These are phyloP conservation scores for Sphaeridia pumilis DNA, from an alignment of 2,888 invertebrate species.

Conservation along the genomic window DNA sequence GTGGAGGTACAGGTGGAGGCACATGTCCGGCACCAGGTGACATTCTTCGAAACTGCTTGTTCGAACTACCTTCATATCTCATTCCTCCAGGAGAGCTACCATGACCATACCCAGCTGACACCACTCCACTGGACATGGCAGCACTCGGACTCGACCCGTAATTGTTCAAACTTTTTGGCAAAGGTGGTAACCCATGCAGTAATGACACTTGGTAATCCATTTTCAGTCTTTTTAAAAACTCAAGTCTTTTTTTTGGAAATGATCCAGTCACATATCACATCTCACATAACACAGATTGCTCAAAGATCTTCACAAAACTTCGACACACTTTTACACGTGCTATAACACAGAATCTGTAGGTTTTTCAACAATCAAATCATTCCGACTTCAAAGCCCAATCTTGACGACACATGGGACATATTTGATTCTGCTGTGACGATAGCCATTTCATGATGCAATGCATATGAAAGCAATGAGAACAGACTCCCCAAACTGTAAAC, in stretches of 20 bases:
- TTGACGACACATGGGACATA: conserved; percentile 92
- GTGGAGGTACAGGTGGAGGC: conserved; percentile 33
- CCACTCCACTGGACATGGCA: background rate
- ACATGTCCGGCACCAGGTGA: conserved; percentile 14
- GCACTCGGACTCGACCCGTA: too few species aligned
- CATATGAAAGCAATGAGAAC: conserved; percentile 98
- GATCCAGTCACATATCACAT: too few species aligned
- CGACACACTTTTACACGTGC: too few species aligned
- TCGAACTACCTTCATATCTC: conserved; percentile 5
- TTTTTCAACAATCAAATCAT: too few species aligned
- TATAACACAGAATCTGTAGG: too few species aligned
- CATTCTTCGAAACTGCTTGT: conserved; percentile 15
- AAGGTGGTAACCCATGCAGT: conserved; percentile 34
- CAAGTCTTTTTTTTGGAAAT: too few species aligned
- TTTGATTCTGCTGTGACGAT: conserved; percentile 62
- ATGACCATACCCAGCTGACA: conserved; percentile 3
- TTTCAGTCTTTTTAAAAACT: too few species aligned
- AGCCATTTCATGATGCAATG: conserved; percentile 99
- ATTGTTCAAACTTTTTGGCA: conserved; percentile 28
- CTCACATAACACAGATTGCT: too few species aligned
- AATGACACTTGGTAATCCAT: conserved; percentile 20
- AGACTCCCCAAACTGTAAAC: conserved; percentile 80
- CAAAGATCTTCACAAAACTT: too few species aligned
- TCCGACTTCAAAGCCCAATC: conserved; percentile 86
- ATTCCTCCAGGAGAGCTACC: conserved; percentile 7